Evolutionary conservation across 1,140 invertebrate genomes (phyloP).

Genomic region (Chrysoperla carnea): DNA sequence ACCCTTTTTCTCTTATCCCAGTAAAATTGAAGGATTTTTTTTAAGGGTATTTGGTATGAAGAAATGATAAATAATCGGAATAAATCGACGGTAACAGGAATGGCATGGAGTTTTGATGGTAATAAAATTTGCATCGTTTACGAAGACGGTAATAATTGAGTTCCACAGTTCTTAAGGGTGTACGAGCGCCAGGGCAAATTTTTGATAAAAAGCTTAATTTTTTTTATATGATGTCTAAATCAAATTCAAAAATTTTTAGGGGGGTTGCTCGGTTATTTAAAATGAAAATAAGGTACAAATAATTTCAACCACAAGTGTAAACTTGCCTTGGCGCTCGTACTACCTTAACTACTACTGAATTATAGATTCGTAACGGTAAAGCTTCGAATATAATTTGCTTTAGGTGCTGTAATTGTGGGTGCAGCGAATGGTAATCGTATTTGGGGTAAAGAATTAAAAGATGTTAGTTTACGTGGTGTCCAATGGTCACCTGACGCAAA

Average conservation of each 20-base stretch:
- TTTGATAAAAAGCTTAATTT: too few species aligned
- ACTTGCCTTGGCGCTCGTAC: too few species aligned
- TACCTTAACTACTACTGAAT: too few species aligned
- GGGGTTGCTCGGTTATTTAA: too few species aligned
- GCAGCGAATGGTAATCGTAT: constrained; percentile 95
- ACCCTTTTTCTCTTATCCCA: too few species aligned
- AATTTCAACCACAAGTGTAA: too few species aligned
- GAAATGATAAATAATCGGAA: constrained; percentile 99
- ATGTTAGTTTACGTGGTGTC: constrained; percentile 49
- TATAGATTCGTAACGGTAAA: not conserved
- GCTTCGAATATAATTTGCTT: constrained; percentile 7
- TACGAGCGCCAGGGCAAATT: too few species aligned
- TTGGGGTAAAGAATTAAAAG: constrained; percentile 94
- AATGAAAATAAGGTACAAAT: too few species aligned
- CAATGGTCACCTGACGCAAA: constrained; percentile 95
- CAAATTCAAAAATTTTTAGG: too few species aligned
- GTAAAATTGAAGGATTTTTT: not conserved
- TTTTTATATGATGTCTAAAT: too few species aligned
- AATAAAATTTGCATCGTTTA: constrained; percentile 97
- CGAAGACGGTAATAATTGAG: constrained; percentile 62
- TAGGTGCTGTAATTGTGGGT: constrained; percentile 42
- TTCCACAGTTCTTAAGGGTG: constrained; percentile 1
- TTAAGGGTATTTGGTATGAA: constrained; percentile 85
- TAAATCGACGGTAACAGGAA: constrained; percentile 86
- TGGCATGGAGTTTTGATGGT: constrained; percentile 94